Conservation (phyloP, 2,113 vertebrate genomes). For the Sinocyclocheilus maitianheensis region DNA sequence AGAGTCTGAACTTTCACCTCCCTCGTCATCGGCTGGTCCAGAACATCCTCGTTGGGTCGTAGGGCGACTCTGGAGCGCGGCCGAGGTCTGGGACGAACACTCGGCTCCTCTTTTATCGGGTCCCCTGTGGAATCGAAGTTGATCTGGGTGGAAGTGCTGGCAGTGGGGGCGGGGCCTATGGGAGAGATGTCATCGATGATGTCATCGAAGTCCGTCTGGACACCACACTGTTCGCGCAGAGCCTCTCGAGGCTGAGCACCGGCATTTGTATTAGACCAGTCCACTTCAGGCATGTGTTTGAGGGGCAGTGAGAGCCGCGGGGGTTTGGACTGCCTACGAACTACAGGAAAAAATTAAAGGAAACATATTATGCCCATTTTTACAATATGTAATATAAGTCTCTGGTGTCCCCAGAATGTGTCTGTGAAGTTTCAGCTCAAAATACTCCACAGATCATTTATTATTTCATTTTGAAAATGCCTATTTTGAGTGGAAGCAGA, state of each 20-base stretch:
- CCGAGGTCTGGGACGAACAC: slow-evolving; percentile 82
- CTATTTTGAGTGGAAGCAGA: too few species aligned
- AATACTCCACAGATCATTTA: too few species aligned
- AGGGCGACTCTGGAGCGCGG: slow-evolving; percentile 83
- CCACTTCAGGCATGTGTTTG: neutral
- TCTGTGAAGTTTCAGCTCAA: too few species aligned
- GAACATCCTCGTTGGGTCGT: slow-evolving; percentile 47
- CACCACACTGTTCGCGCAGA: neutral
- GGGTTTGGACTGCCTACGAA: slow-evolving; percentile 78
- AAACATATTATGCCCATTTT: too few species aligned
- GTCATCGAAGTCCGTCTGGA: slow-evolving; percentile 53
- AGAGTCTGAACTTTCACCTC: slow-evolving; percentile 77
- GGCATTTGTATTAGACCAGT: slow-evolving; percentile 41
- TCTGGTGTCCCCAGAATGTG: too few species aligned
- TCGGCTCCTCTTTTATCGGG: neutral
- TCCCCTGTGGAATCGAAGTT: neutral
- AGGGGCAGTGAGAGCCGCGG: slow-evolving; percentile 71
- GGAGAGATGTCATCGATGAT: neutral
- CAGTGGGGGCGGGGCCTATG: slow-evolving; percentile 7
- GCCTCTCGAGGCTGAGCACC: slow-evolving; percentile 55
- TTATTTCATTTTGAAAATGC: too few species aligned
- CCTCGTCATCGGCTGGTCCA: slow-evolving; percentile 69
- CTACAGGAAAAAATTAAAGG: slow-evolving; percentile 37
- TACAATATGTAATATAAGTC: too few species aligned
- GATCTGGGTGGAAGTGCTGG: neutral